Base-by-base conservation (phyloP, 2,888 invertebrate genomes). In the Notodonta ziczac region DNA sequence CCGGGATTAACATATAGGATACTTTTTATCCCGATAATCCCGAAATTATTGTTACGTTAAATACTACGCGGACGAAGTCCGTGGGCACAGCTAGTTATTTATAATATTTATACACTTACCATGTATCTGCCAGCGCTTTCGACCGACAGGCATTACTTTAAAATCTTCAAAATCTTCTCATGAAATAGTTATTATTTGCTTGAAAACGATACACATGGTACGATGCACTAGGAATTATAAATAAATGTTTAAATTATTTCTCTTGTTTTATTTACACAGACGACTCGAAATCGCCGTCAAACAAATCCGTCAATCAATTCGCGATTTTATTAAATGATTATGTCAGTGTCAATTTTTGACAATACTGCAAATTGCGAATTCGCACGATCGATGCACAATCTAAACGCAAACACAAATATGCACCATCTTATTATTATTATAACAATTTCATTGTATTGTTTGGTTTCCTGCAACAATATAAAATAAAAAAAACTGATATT, bases 101-200 rank as follows among this genome's bases (percentile, higher is more conserved):
- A 8, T 16, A 63, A 59, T 61, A 54, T 62, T 56, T 57, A 5
- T 51, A 52, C 52, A 83, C 89, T 90, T 95, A 96, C 96, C 96
- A 91, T 96, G 96, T 76, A 96, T 89, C 81, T 95, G 96, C 97
- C 97, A 97, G 81, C 96, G 96, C 90, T 96, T 97, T 81, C 97
- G 92, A 73, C 96, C 96, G 85, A 96, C 94, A 82, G 95, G 94
- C 91, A 90, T 90, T 74, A 79, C 85, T 80, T 63, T 16, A 4
- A 50, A n/a, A 4, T 2, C 1, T n/a, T 46, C 10, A 46, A 10
- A 46, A 46, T 46, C 46, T n/a, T 46, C n/a, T n/a, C 46, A 46
- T 46, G 5, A 46, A 46, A 46, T 46, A 24, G 24, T 24, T 24
- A 46, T 46, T 46, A 46, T 6, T n/a, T 46, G n/a, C 13, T n/a